Conservation (phyloP, 2,113 vertebrate species). For the Lampris incognitus region DNA sequence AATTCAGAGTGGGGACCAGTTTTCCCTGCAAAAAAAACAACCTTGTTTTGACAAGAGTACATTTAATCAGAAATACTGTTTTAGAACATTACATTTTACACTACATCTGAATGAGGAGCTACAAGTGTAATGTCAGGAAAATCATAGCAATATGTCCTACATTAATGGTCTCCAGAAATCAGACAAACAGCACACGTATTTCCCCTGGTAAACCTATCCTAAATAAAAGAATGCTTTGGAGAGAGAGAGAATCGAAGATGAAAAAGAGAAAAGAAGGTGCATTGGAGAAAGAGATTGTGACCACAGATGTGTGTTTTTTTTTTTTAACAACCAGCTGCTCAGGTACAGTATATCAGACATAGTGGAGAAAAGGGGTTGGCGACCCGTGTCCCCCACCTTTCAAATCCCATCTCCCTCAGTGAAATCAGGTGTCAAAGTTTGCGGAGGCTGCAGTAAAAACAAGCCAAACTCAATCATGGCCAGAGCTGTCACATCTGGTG, state of each 20-base stretch:
- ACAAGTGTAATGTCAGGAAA: too few relatives aligned
- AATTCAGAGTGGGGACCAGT: too few relatives aligned
- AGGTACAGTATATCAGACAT: conserved; percentile 63
- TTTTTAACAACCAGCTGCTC: conserved; percentile 60
- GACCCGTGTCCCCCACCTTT: conserved; percentile 75
- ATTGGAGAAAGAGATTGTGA: conserved; percentile 12
- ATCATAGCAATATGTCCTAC: too few relatives aligned
- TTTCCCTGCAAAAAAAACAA: too few relatives aligned
- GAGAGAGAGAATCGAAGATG: background rate
- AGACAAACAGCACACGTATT: too few relatives aligned
- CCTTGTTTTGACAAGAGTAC: too few relatives aligned
- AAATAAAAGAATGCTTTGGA: background rate
- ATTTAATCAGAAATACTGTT: too few relatives aligned
- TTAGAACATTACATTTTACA: too few relatives aligned
- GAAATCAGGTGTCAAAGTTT: conserved; percentile 80
- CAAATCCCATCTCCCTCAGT: conserved; percentile 77
- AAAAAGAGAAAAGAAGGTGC: background rate
- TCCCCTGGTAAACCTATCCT: too few relatives aligned
- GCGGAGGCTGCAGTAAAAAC: conserved; percentile 75
- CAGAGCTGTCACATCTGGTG: conserved; percentile 71
- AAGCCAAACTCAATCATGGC: conserved; percentile 77
- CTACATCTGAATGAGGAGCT: too few relatives aligned
- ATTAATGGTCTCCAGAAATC: too few relatives aligned
- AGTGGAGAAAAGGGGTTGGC: conserved; percentile 59
- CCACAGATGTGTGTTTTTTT: background rate